These are phyloP conservation scores for Campoletis raptor DNA, from an alignment of 2,888 invertebrate species.

Conservation along the genomic window DNA sequence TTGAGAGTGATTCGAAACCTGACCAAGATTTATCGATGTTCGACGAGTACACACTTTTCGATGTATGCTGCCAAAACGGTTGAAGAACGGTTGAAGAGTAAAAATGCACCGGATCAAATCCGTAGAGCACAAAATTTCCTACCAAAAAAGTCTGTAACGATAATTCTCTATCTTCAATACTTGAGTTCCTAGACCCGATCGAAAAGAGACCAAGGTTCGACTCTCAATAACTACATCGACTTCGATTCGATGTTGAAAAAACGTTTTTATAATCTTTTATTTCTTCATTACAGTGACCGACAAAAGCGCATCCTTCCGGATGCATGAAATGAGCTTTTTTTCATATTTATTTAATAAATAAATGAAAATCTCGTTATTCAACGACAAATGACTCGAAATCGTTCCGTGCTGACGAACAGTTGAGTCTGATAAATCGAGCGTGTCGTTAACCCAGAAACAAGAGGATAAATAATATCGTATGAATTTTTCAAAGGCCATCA, in stretches of 20 bases:
- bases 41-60: not conserved
- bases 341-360: not conserved
- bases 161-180: not conserved
- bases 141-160: not conserved
- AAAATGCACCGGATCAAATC: not conserved
- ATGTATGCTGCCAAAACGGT: not conserved
- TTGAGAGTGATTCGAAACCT: not conserved
- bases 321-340: not conserved
- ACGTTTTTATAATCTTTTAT: not conserved
- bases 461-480: conserved; percentile 61
- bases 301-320: not conserved
- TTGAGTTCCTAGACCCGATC: not conserved
- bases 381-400: conserved; percentile 20
- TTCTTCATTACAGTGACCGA: not conserved
- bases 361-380: not conserved
- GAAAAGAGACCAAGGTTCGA: not conserved
- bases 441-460: conserved; percentile 66
- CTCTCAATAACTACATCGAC: not conserved
- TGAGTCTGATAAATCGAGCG: conserved; percentile 62
- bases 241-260: not conserved
- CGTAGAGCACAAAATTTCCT: not conserved
- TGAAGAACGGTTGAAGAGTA: not conserved
- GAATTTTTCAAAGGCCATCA: conserved; percentile 66
- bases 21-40: not conserved
- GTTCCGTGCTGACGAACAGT: conserved; percentile 37